phyloP scores from a whole-genome alignment of 2,113 vertebrate species.

The Rallus limicola region DNA sequence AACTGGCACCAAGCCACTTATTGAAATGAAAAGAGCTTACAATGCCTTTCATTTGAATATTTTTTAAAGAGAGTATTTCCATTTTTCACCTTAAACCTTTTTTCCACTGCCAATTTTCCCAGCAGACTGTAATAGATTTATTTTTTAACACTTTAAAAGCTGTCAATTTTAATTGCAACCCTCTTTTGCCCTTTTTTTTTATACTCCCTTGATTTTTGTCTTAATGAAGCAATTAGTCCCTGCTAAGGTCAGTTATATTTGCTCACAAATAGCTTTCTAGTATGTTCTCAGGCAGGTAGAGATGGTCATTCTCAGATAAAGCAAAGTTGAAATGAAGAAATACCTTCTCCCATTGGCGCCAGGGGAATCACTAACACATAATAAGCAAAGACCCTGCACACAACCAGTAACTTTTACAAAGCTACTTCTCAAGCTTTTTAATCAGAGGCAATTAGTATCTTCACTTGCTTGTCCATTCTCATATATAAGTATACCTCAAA shows the following conservation, averaged over 20 bases:
- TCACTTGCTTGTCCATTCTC: neutral
- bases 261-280: neutral
- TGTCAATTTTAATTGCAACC: neutral
- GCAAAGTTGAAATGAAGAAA: neutral
- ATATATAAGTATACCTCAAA: neutral
- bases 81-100: neutral
- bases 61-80: neutral
- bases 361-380: neutral
- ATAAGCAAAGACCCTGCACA: neutral
- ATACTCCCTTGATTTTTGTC: neutral
- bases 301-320: neutral
- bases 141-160: neutral
- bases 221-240: constrained; percentile 19
- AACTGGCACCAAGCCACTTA: constrained; percentile 19
- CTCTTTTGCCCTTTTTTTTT: neutral
- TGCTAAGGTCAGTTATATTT: neutral
- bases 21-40: neutral
- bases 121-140: neutral
- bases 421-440: neutral
- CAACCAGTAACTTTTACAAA: neutral
- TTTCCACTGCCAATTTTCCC: neutral
- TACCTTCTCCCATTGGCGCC: neutral
- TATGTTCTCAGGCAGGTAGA: neutral
- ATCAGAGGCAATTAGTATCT: neutral
- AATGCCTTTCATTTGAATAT: neutral